Conservation (phyloP, 2,113 vertebrate genomes). For the Pelusios castaneus region DNA sequence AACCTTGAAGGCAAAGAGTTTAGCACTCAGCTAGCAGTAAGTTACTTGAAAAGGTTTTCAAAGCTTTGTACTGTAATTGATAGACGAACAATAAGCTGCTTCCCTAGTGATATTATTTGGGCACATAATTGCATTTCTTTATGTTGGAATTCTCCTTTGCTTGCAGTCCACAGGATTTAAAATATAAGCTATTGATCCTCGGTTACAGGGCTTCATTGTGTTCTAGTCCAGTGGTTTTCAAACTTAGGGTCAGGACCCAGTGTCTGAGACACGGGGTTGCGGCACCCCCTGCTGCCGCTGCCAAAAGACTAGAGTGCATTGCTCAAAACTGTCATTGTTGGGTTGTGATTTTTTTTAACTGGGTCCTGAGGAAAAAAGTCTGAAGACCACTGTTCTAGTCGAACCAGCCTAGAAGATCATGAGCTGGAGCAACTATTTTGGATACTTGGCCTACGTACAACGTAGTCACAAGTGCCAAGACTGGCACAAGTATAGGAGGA, state of each 20-base stretch:
- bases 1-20: neutral
- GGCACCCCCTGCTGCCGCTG: too few species aligned
- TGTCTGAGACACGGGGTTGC: too few species aligned
- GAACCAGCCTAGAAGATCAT: conserved; percentile 56
- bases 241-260: too few species aligned
- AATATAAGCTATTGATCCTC: conserved; percentile 44
- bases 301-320: too few species aligned
- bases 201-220: conserved; percentile 44
- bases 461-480: conserved; percentile 53
- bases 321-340: too few species aligned
- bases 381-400: too few species aligned
- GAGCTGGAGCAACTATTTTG: conserved; percentile 62
- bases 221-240: too few species aligned
- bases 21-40: neutral
- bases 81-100: conserved; percentile 60
- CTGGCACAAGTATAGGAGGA: conserved; percentile 58
- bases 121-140: conserved; percentile 47
- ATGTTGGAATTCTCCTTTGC: conserved; percentile 28
- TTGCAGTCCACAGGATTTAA: conserved; percentile 39
- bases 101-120: conserved; percentile 55
- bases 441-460: conserved; percentile 61
- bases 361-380: too few species aligned
- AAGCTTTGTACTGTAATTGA: neutral
- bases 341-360: too few species aligned
- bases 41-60: neutral